Conservation (phyloP, 2,888 invertebrate species). For the Nudaria mundana region DNA sequence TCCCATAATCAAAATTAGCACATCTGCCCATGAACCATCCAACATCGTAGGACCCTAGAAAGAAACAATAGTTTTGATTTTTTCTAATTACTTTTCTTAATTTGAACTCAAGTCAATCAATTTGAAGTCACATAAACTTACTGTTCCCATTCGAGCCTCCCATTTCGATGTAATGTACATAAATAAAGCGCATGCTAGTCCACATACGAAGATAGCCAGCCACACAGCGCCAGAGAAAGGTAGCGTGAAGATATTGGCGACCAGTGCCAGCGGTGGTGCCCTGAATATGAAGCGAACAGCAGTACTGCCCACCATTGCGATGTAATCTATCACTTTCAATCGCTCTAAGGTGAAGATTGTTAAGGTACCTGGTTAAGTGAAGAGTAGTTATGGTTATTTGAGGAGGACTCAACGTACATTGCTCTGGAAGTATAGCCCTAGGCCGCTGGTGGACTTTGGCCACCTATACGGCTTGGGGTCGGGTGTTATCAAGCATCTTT, state of each 20-base stretch:
- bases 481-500: no score
- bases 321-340: conserved; percentile 71
- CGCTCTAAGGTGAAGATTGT: conserved; percentile 69
- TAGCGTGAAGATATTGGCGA: conserved; percentile 84
- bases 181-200: conserved; percentile 66
- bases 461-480: no score
- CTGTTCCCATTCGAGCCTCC: conserved; percentile 68
- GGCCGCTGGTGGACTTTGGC: no score
- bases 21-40: conserved; percentile 75
- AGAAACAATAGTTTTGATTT: background rate
- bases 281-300: conserved; percentile 83
- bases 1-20: conserved; percentile 77
- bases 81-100: no score
- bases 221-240: conserved; percentile 84
- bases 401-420: no score
- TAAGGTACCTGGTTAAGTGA: conserved; percentile 50
- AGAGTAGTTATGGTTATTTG: background rate
- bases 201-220: conserved; percentile 78
- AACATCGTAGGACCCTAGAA: conserved; percentile 65
- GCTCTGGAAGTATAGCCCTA: no score
- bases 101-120: background rate
- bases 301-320: conserved; percentile 78
- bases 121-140: conserved; percentile 24
- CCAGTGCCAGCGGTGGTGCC: conserved; percentile 83
- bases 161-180: conserved; percentile 73